Evolutionary conservation across 2,888 invertebrate genomes (phyloP), one percentile per base, ranked within the genome.

Genomic region (Hemithea aestivaria): DNA sequence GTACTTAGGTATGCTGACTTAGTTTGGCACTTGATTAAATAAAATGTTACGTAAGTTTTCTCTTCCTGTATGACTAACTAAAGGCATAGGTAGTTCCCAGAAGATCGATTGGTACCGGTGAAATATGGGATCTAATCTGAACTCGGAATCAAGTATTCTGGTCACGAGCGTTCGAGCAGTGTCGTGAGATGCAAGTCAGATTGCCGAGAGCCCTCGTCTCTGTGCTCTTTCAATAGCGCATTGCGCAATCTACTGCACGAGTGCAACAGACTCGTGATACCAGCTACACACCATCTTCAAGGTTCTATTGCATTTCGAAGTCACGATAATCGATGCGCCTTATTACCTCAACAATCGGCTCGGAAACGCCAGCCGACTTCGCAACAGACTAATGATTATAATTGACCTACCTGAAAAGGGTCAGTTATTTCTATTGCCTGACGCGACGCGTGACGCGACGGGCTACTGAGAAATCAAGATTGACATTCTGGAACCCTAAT

Each of bases 191-290:
- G 63, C 56, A 55, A 62, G 65, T 58, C 54, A 73, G 79, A 80
- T 78, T 72, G 61, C 62, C 27, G 29, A 56, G 51, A 48, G 58
- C 58, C 58, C 58, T 63, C 65, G 54, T 63, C 58, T 58, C 58
- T 60, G 62, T 66, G 71, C 68, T 70, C 71, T 72, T 75, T 75
- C 73, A 71, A 73, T 75, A 73, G 66, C 70, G 68, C 65, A 72
- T 82, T 82, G 79, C 74, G 75, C 82, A 81, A 82, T 78, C 78
- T 71, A 68, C 66, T 71, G 76, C 76, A 78, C 73, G 75, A 73
- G 59, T 55, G 49, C 41, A 51, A 53, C 56, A 52, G 53, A 55
- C 59, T 79, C 74, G 73, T 77, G 75, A 77, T 74, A 63, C 62
- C 54, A 55, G 56, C 62, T 62, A 61, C 62, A 64, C 63, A 63